phyloP scores from a whole-genome alignment of 1,140 invertebrate species.

The Anastatus disparis region DNA sequence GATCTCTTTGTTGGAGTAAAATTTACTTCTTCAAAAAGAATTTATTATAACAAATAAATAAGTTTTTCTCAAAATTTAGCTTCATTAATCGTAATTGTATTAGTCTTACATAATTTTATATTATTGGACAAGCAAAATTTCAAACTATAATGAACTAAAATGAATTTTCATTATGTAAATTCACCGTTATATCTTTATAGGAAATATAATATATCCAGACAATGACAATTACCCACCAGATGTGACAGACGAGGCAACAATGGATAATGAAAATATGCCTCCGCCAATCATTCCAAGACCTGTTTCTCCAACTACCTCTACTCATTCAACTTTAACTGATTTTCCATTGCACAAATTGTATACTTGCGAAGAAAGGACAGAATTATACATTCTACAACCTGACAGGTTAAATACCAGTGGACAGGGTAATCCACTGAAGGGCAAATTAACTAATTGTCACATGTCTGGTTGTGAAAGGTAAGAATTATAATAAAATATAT shows the following conservation, averaged over 20 bases:
- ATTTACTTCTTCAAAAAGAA: too few species aligned
- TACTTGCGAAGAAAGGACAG: conserved; percentile 86
- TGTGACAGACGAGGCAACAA: conserved; percentile 51
- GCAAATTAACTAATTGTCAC: conserved; percentile 91
- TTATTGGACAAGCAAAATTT: too few species aligned
- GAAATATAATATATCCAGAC: conserved; percentile 57
- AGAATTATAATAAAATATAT: conserved; percentile 15
- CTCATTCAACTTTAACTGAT: conserved; percentile 56
- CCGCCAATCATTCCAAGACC: conserved; percentile 53
- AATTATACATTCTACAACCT: conserved; percentile 87
- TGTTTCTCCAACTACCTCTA: conserved; percentile 58
- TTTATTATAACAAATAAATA: too few species aligned
- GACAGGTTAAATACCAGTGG: conserved; percentile 82
- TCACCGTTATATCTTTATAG: too few species aligned
- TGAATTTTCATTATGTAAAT: too few species aligned
- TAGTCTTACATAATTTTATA: too few species aligned
- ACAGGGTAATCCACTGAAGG: conserved; percentile 80
- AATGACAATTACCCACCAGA: conserved; percentile 50
- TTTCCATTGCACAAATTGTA: conserved; percentile 67
- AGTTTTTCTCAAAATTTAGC: too few species aligned
- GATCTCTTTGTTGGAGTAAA: too few species aligned
- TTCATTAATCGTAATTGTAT: too few species aligned
- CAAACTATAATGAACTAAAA: too few species aligned
- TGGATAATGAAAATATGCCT: conserved; percentile 45
- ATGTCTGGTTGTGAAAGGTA: conserved; percentile 89